Percentiles rank a stretch among this genome's conserved stretches.
Evolutionary conservation across 1,140 invertebrate species (phyloP).

Genomic region (Solenopsis invicta): DNA sequence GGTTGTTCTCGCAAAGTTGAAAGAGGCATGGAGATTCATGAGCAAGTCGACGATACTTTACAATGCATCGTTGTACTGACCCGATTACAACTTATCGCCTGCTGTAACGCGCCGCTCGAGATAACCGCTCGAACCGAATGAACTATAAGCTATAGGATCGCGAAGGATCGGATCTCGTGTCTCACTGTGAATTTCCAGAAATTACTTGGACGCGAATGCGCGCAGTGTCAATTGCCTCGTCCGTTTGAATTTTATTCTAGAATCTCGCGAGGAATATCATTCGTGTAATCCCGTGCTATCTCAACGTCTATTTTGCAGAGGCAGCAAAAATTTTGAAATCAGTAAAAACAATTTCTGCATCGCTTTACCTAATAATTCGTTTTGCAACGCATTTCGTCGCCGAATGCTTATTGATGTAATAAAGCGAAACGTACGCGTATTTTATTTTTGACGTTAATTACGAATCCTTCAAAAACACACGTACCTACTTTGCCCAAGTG

Average conservation of each 20-base stretch:
- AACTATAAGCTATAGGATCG: conserved; percentile 15
- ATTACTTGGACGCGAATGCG: background rate
- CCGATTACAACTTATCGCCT: conserved; percentile 72
- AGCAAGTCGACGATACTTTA: conserved; percentile 27
- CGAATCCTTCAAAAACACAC: background rate
- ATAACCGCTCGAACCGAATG: conserved; percentile 64
- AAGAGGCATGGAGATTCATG: conserved; percentile 15
- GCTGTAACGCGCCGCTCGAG: conserved; percentile 50
- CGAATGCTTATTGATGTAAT: background rate
- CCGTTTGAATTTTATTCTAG: background rate
- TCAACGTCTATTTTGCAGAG: background rate
- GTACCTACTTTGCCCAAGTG: background rate
- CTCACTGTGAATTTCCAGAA: background rate
- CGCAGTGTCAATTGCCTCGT: background rate
- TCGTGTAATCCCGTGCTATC: no score
- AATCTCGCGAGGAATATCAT: background rate
- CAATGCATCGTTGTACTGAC: conserved; percentile 75
- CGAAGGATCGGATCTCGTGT: conserved; percentile 14
- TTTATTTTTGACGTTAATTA: background rate
- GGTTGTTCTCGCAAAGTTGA: background rate
- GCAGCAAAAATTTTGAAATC: background rate
- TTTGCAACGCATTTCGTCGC: background rate
- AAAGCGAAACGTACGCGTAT: background rate
- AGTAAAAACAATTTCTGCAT: background rate
- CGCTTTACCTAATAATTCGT: background rate